Evolutionary conservation across 2,888 invertebrate species (phyloP), one percentile per base, ranked within the genome.

Genomic region (Leistus spinibarbis): DNA sequence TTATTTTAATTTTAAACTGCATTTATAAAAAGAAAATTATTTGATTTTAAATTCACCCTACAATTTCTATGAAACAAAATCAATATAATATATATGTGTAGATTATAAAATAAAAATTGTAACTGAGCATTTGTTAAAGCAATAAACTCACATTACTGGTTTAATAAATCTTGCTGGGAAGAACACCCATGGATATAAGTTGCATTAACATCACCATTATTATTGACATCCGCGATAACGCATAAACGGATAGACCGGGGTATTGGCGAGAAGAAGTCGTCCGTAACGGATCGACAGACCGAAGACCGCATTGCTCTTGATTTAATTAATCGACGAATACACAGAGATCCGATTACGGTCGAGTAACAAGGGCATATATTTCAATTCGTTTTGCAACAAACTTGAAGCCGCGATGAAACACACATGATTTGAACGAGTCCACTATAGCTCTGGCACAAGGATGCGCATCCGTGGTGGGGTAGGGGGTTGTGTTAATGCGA

Each of bases 281-380:
- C 40, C 40, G 40, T 40, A 13, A 40, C 40, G 40, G 40, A 40
- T 10, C 7, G 40, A 13, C 40, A 40, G 40, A 40, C 40, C 40
- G 40, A 60, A 60, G 60, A 20, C 60, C 62, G 53, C 40, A 62
- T 63, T n/a, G 54, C 62, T 70, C 62, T 70, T 70, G 54, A 70
- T 70, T 62, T 22, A 70, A 70, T 70, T 70, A 70, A 70, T 70
- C 70, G 70, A 17, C 70, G 53, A 20, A 70, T 63, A 53, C 63
- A 60, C 70, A 63, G 54, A 40, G 70, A 70, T 70, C 62, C 70
- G 70, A 70, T 70, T 70, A 70, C 27, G 60, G 70, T 63, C 63
- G 24, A 40, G 53, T 62, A 70, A 40, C 62, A 60, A 63, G 40
- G 67, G 53, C 27, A 70, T 70, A 70, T 70, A 70, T 70, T 70